These are phyloP conservation scores for Sebastes itinus DNA, from an alignment of 2,797 vertebrate species.

Conservation along the genomic window DNA sequence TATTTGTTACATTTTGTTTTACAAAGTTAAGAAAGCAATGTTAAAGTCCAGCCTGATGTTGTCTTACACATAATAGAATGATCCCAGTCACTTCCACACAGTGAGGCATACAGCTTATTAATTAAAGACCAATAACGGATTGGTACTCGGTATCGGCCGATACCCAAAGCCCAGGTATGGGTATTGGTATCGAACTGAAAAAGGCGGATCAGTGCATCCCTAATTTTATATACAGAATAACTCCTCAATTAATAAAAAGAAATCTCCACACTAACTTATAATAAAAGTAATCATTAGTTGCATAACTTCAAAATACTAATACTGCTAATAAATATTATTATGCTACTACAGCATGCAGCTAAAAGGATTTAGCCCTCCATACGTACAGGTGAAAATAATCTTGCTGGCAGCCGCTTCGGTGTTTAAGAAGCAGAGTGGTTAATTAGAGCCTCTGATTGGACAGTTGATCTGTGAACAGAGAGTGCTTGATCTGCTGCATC, in stretches of 20 bases:
- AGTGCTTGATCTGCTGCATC: neutral
- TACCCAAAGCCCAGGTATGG: no score
- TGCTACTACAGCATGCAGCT: neutral
- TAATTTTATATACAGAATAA: neutral
- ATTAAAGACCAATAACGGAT: no score
- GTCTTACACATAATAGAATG: no score
- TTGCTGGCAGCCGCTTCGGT: neutral
- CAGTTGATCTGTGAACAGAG: slow-evolving; percentile 5
- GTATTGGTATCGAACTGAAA: no score
- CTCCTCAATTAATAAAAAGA: neutral
- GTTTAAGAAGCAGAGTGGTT: neutral
- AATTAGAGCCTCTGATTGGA: slow-evolving; percentile 13
- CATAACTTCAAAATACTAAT: no score
- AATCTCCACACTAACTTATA: neutral
- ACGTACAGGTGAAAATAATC: neutral
- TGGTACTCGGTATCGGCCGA: fast-evolving
- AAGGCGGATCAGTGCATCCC: no score
- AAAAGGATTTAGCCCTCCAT: neutral
- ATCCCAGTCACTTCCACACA: no score
- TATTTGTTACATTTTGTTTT: no score
- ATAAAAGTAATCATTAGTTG: neutral
- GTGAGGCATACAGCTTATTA: no score
- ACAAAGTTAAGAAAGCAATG: no score
- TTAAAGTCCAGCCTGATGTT: no score
- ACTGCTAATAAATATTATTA: neutral